Evolutionary conservation across 2,113 vertebrate genomes (phyloP).

Genomic region (Trematomus loennbergii): DNA sequence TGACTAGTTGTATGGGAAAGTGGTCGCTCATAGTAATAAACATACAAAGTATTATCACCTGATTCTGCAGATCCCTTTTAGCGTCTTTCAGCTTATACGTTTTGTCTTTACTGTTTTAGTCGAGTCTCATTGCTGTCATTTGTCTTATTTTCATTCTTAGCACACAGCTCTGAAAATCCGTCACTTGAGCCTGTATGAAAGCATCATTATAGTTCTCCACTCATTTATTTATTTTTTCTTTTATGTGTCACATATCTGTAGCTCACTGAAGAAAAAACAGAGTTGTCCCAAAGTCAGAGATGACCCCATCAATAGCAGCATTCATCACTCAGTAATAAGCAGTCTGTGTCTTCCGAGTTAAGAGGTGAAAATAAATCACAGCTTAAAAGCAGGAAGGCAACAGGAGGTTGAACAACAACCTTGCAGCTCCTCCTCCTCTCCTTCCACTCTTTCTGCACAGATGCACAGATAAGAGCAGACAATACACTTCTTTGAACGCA

Average conservation of each 20-base stretch:
- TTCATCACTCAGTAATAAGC: constrained; percentile 36
- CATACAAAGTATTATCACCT: not conserved
- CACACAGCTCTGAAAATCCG: not conserved
- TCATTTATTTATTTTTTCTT: not conserved
- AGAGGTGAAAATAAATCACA: constrained; percentile 70
- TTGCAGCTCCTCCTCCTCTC: constrained; percentile 40
- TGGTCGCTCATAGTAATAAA: not conserved
- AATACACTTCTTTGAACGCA: constrained; percentile 75
- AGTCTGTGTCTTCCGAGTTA: constrained; percentile 31
- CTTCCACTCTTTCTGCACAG: constrained; percentile 52
- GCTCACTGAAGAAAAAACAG: not conserved
- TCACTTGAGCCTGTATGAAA: not conserved
- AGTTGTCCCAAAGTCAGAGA: constrained; percentile 23
- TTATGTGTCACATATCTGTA: not conserved
- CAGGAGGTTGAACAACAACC: constrained; percentile 59
- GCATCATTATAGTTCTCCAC: too few species aligned
- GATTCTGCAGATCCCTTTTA: not conserved
- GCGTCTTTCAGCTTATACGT: not conserved
- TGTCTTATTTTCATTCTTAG: not conserved
- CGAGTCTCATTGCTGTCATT: not conserved
- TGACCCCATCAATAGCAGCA: constrained; percentile 32
- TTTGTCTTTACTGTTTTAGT: not conserved
- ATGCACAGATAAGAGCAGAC: constrained; percentile 81
- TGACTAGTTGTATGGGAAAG: not conserved
- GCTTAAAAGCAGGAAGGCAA: constrained; percentile 62